Base-by-base conservation (phyloP, 2,113 vertebrate genomes). In the Petroica traversi region DNA sequence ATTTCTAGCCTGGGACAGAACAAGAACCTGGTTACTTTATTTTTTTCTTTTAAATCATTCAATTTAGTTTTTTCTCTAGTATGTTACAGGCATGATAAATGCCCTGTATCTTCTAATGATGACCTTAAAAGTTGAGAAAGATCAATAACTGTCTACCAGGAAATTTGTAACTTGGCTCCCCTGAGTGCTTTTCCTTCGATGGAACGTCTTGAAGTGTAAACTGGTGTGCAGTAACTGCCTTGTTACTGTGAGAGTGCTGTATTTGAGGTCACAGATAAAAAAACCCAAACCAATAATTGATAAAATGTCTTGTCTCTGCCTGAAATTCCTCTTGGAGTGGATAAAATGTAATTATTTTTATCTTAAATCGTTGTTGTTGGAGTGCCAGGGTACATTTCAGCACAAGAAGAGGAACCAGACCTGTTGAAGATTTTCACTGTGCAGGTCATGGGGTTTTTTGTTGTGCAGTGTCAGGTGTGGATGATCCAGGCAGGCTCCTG, bases 51-150 rank as follows among this genome's bases (percentile, higher is more conserved):
- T 57, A 24, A 59, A 59, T 49, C 12, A 34, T 2, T 66, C 19
- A 11, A 4, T 86, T 62, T 61, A 49, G 33, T 57, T 63, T 92
- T 91, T 74, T 85, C 34, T 88, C 15, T 79, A 16, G 29, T 29
- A 22, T 45, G 62, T 58, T 79, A 90, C 45, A 88, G 46, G 15
- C 11, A 20, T 58, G 62, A 88, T 61, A 73, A 90, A 79, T 54
- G 34, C 9, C 5, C 14, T 52, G 40, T 8, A 69, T 11, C 18
- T 92, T 79, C 52, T 33, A 49, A 40, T 59, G 52, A 48, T 75
- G 26, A 61, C 67, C 45, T 57, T 85, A 72, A 72, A 93, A 85
- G 49, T 76, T 88, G 62, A 93, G 29, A 57, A 93, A 62, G 85
- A 76, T 68, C 57, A 82, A 69, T 73, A 69, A 24, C 34, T 85